A percentile compares a stretch with the other conserved stretches of the same genome.
These are phyloP conservation scores for Himalopsyche kuldschensis DNA, from an alignment of 2,888 invertebrate species.

Conservation along the genomic window DNA sequence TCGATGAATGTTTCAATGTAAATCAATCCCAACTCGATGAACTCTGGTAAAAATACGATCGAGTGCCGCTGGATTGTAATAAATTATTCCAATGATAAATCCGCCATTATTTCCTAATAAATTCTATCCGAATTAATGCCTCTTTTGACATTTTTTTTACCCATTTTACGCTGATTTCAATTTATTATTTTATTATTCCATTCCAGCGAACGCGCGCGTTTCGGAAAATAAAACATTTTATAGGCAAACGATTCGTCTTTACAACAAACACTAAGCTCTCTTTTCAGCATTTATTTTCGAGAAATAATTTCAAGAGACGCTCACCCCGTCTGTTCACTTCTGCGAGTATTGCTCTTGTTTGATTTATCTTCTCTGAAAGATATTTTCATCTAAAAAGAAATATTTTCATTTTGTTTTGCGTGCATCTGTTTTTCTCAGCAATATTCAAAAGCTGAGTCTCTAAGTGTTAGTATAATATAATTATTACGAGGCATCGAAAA, in stretches of 20 bases:
- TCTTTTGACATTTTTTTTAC: constrained; percentile 15
- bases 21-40: no score
- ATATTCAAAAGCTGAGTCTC: no score
- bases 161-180: constrained; percentile 22
- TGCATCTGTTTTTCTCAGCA: neutral
- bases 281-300: neutral
- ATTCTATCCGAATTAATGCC: neutral
- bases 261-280: neutral
- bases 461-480: no score
- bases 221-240: neutral
- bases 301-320: neutral
- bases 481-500: no score
- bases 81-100: neutral
- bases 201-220: constrained; percentile 2
- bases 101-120: neutral
- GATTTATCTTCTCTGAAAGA: constrained; percentile 25
- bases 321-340: constrained; percentile 4
- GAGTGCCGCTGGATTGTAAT: neutral
- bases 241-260: neutral
- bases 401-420: constrained; percentile 8
- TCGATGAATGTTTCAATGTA: no score
- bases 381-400: no score
- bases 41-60: no score
- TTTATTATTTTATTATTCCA: constrained; percentile 31
- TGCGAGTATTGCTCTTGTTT: constrained; percentile 24